Conservation (phyloP, 1,140 invertebrate species). For the Drosophila kurseongensis region DNA sequence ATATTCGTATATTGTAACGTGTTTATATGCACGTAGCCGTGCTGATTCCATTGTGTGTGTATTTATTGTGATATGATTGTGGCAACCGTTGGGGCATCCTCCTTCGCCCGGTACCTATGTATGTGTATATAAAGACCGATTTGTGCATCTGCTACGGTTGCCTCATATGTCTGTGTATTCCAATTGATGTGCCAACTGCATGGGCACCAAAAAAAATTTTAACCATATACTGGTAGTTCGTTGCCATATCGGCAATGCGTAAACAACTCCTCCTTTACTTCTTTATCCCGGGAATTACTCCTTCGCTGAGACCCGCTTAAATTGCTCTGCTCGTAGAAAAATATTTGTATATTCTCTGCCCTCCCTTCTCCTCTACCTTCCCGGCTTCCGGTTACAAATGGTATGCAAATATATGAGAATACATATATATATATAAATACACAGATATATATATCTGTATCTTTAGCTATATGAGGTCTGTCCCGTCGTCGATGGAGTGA, state of each 20-base stretch:
- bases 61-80: conserved; percentile 28
- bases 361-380: background rate
- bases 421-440: conserved; percentile 36
- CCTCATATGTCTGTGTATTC: conserved; percentile 8
- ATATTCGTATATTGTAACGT: conserved; percentile 21
- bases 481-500: conserved; percentile 28
- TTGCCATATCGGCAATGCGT: conserved; percentile 7
- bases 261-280: conserved; percentile 2
- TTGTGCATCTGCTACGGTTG: background rate
- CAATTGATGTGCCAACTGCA: background rate
- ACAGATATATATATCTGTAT: conserved; percentile 19
- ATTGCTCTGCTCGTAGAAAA: conserved; percentile 46
- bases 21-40: conserved; percentile 21
- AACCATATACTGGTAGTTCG: background rate
- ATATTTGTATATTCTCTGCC: conserved; percentile 36
- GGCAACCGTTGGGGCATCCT: conserved; percentile 8
- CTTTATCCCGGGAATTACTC: background rate
- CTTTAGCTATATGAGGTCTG: conserved; percentile 24
- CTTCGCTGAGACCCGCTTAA: conserved; percentile 5
- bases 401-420: conserved; percentile 43
- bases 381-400: conserved; percentile 20
- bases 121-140: background rate
- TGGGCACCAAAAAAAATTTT: conserved; percentile 7
- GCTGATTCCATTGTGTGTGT: conserved; percentile 30
- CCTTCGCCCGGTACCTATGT: background rate